Percentiles rank a stretch among this genome's conserved stretches.
phyloP scores from a whole-genome alignment of 1,140 invertebrate species.

The Cyclina sinensis region DNA sequence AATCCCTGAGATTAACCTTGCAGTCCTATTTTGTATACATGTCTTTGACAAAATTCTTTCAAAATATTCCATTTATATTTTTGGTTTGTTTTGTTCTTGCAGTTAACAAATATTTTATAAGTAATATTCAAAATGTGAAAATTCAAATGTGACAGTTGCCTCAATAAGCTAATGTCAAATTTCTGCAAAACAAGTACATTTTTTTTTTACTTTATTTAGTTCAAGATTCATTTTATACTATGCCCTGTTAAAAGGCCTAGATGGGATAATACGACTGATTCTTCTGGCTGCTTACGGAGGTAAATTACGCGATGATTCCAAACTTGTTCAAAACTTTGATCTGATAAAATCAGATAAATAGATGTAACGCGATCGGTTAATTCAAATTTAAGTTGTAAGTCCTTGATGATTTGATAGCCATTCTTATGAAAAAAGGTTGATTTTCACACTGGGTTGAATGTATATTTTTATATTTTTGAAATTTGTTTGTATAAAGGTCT shows the following conservation, averaged over 20 bases:
- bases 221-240: too few species aligned
- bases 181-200: too few species aligned
- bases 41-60: too few species aligned
- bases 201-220: too few species aligned
- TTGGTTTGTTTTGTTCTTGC: too few species aligned
- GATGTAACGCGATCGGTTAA: background rate
- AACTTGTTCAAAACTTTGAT: background rate
- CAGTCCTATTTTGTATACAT: too few species aligned
- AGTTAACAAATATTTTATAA: too few species aligned
- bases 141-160: too few species aligned
- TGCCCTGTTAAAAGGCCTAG: background rate
- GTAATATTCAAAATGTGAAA: too few species aligned
- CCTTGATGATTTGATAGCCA: background rate
- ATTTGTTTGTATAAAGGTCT: constrained; percentile 35
- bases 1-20: too few species aligned
- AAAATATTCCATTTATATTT: too few species aligned
- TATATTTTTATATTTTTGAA: constrained; percentile 24
- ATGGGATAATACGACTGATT: background rate
- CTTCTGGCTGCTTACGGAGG: background rate
- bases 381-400: background rate
- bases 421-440: constrained; percentile 1
- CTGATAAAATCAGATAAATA: constrained; percentile 23
- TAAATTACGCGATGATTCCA: constrained; percentile 5
- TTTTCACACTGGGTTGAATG: background rate
- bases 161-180: too few species aligned